Base-by-base conservation (phyloP, 2,888 invertebrate genomes). In the Polietes domitor region DNA sequence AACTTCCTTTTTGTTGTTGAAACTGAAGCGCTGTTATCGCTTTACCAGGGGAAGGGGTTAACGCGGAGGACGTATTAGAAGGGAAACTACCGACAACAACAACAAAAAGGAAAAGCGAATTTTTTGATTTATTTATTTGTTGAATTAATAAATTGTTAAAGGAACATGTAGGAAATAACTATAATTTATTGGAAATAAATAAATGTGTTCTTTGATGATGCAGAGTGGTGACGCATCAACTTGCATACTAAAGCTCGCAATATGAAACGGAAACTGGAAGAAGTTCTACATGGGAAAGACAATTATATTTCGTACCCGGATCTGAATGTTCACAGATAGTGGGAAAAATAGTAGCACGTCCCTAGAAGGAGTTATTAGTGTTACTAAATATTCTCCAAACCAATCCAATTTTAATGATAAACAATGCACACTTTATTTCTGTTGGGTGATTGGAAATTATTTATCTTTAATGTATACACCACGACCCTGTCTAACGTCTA, bases 171-270 rank as follows among this genome's bases (percentile, higher is more conserved):
- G 65, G 37, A 65, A 65, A 41, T 28, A 41, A 19, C 41, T 41
- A 65, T 65, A 37, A 65, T 37, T 37, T 65, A 65, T 65, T 65
- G 65, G 37, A 61, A 61, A 61, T n/a, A 61, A n/a, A 61, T 61
- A 61, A 37, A 28, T 26, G 28, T 55, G 55, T 19, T 21, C 55
- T 55, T 55, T 55, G 19, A 21, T 21, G 55, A 5, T 19, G 55
- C 32, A 32, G 32, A 32, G 32, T 0, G 2, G 55, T 21, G 55
- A 21, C 19, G 17, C 17, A 50, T 50, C 24, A 9, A 24, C 55
- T 55, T 10, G n/a, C 32, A 28, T 4, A 61, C 28, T 15, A 28
- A 61, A 61, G 61, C n/a, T n/a, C n/a, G n/a, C n/a, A 28, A 28
- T 15, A 61, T 28, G 61, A 61, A 61, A 58, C 58, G 61, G 61